A percentile compares a stretch with the other conserved stretches of the same genome.
phyloP scores from a whole-genome alignment of 2,113 vertebrate species.

The Tichodroma muraria region DNA sequence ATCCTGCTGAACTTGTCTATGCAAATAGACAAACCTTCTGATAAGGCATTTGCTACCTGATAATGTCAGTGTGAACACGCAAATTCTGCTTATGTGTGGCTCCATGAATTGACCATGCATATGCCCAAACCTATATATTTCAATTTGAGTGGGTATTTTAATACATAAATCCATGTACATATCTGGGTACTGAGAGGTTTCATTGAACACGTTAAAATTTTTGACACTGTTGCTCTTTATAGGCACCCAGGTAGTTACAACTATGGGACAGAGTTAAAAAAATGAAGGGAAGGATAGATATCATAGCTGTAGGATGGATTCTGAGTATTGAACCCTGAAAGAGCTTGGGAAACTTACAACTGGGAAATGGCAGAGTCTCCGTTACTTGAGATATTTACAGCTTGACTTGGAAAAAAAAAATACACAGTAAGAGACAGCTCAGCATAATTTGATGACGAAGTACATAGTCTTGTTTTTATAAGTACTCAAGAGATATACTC shows the following conservation, averaged over 20 bases:
- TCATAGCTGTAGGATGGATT: not conserved
- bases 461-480: not conserved
- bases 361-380: not conserved
- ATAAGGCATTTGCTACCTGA: not conserved
- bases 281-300: not conserved
- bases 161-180: not conserved
- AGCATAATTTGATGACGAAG: not conserved
- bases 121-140: not conserved
- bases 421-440: not conserved
- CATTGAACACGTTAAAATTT: rapidly evolving
- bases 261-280: not conserved
- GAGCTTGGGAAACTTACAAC: not conserved
- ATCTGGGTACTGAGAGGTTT: not conserved
- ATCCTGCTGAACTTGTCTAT: not conserved
- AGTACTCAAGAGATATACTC: not conserved
- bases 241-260: not conserved
- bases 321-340: not conserved
- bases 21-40: not conserved
- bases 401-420: not conserved
- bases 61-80: not conserved
- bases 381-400: not conserved
- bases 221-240: not conserved
- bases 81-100: not conserved
- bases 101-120: not conserved
- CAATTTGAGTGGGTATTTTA: not conserved